phyloP scores from a whole-genome alignment of 1,140 invertebrate genomes.

The Brachionus rubens region DNA sequence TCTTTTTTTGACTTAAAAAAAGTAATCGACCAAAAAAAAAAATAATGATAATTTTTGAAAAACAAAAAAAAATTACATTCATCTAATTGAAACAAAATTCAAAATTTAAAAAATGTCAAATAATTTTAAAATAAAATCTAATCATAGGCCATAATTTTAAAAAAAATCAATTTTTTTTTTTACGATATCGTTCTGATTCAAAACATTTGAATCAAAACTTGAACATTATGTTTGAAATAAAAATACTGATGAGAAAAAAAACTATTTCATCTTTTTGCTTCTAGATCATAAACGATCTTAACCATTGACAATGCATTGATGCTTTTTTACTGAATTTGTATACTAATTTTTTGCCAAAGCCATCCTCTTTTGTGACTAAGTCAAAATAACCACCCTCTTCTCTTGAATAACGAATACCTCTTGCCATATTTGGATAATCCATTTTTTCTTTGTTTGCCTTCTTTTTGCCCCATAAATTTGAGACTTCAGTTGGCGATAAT shows the following conservation, averaged over 20 bases:
- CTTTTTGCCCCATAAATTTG: slow-evolving; percentile 35
- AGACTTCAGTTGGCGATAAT: slow-evolving; percentile 7
- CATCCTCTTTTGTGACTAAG: slow-evolving; percentile 24
- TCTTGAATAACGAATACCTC: slow-evolving; percentile 32
- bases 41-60: too few relatives aligned
- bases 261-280: neutral
- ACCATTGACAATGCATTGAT: slow-evolving; percentile 32
- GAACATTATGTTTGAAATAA: too few relatives aligned
- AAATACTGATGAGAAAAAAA: too few relatives aligned
- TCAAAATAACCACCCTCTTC: slow-evolving; percentile 43
- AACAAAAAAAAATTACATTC: too few relatives aligned
- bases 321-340: slow-evolving; percentile 35
- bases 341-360: slow-evolving; percentile 38
- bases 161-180: too few relatives aligned
- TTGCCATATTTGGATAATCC: slow-evolving; percentile 42
- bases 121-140: neutral
- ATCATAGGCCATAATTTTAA: slow-evolving; percentile 1
- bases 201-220: slow-evolving; percentile 10
- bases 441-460: slow-evolving; percentile 44
- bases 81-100: neutral
- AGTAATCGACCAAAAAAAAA: slow-evolving; percentile 8
- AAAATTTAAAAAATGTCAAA: slow-evolving; percentile 10
- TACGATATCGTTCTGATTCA: slow-evolving; percentile 15
- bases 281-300: slow-evolving; percentile 9
- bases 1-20: slow-evolving; percentile 12